Evolutionary conservation across 2,797 vertebrate genomes (phyloP).

Genomic region (Mormyrops boulengeri): DNA sequence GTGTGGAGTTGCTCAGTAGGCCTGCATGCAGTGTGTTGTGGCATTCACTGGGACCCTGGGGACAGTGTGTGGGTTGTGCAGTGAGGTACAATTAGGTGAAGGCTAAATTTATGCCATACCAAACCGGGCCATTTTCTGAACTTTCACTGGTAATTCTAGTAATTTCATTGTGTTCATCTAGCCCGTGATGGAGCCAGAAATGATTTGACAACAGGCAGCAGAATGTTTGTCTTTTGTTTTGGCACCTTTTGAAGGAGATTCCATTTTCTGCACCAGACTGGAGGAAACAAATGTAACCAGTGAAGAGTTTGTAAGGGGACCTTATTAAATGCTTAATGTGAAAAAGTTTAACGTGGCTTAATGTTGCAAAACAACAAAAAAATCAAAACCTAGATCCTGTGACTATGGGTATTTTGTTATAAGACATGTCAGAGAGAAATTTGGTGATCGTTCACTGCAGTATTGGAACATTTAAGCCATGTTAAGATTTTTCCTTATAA

Average conservation of each 20-base stretch:
- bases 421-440: not conserved
- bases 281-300: not conserved
- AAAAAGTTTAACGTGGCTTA: not conserved
- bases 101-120: conserved; percentile 29
- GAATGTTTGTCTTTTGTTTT: not conserved
- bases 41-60: conserved; percentile 21
- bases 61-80: conserved; percentile 23
- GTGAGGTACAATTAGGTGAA: conserved; percentile 21
- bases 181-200: conserved; percentile 6
- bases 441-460: not conserved
- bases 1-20: not conserved
- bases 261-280: not conserved
- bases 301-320: not conserved
- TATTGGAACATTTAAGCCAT: not conserved
- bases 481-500: not conserved
- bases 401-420: not conserved
- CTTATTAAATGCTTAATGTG: not conserved
- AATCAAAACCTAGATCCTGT: not conserved
- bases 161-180: conserved; percentile 35
- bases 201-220: conserved; percentile 9
- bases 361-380: not conserved
- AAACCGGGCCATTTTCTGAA: conserved; percentile 15
- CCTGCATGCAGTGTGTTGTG: not conserved
- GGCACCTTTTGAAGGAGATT: not conserved
- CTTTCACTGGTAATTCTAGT: conserved; percentile 30